Percentiles rank a stretch among this genome's conserved stretches.
Conservation (phyloP, 2,888 invertebrate genomes). For the Caenorhabditis panamensis region DNA sequence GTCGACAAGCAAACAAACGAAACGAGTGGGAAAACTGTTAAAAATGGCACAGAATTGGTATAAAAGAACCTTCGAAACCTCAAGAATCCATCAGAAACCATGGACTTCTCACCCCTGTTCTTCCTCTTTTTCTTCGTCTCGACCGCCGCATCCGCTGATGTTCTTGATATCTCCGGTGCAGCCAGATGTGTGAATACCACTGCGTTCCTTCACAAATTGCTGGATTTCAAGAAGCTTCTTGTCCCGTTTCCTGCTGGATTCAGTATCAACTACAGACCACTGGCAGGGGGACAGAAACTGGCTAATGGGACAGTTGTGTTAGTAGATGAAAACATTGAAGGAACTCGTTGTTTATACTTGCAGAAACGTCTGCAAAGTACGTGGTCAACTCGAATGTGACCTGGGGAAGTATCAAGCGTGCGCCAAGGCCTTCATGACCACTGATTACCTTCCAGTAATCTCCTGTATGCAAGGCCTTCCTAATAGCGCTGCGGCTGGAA, state of each 20-base stretch:
- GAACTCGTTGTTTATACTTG: neutral
- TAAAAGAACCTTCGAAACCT: neutral
- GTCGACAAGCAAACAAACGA: too few relatives aligned
- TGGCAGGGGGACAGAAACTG: neutral
- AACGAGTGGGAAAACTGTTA: too few relatives aligned
- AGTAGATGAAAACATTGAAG: too few relatives aligned
- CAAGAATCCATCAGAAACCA: too few relatives aligned
- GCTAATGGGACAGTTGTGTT: neutral
- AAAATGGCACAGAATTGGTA: neutral
- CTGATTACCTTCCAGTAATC: neutral
- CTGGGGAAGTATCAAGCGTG: neutral
- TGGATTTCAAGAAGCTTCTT: neutral
- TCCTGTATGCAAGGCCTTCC: neutral
- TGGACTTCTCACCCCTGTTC: neutral
- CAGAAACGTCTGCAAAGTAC: neutral
- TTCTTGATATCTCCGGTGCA: neutral
- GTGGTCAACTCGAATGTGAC: slow-evolving; percentile 4
- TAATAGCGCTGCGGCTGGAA: neutral
- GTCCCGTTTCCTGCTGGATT: neutral
- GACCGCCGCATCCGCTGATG: neutral
- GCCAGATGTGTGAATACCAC: neutral
- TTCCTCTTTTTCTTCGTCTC: neutral
- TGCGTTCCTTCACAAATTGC: neutral
- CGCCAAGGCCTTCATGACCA: neutral
- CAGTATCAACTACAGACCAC: neutral